Conservation (phyloP, 2,888 invertebrate genomes). For the Cetonia aurata region DNA sequence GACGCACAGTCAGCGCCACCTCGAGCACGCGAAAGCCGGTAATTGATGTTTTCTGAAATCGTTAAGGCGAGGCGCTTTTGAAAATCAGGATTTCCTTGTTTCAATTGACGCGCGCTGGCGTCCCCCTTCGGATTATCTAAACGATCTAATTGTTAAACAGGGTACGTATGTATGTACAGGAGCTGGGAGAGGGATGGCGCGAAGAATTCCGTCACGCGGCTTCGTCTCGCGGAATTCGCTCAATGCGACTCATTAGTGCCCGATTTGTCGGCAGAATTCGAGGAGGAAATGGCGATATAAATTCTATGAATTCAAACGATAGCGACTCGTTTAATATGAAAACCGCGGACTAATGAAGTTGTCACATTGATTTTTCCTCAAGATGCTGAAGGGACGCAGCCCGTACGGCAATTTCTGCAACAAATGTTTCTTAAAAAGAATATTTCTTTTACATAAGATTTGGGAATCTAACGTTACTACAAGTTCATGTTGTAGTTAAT, state of each 20-base stretch:
- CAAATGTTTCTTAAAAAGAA: too few relatives aligned
- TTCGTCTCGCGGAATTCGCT: slow-evolving; percentile 52
- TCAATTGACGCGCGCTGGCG: slow-evolving; percentile 32
- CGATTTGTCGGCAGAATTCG: slow-evolving; percentile 53
- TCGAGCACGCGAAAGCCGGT: slow-evolving; percentile 30
- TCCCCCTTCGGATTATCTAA: slow-evolving; percentile 36
- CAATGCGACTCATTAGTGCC: slow-evolving; percentile 55
- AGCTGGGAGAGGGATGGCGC: slow-evolving; percentile 40
- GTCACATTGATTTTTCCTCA: too few relatives aligned
- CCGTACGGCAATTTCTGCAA: too few relatives aligned
- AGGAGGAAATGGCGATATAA: slow-evolving; percentile 53
- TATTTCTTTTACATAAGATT: too few relatives aligned
- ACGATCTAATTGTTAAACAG: slow-evolving; percentile 43
- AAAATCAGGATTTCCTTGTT: slow-evolving; percentile 45
- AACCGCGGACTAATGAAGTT: slow-evolving; percentile 11
- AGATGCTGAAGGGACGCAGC: too few relatives aligned
- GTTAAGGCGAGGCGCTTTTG: slow-evolving; percentile 42
- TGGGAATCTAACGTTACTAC: too few relatives aligned
- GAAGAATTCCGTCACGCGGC: slow-evolving; percentile 5
- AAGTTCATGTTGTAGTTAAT: too few relatives aligned
- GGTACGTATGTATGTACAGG: slow-evolving; percentile 15
- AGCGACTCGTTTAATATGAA: slow-evolving; percentile 53
- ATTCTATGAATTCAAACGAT: slow-evolving; percentile 51
- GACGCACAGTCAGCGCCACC: not conserved
- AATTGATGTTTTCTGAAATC: slow-evolving; percentile 45